Base-by-base conservation (phyloP, 2,113 vertebrate genomes). In the Actenoides lindsayi region DNA sequence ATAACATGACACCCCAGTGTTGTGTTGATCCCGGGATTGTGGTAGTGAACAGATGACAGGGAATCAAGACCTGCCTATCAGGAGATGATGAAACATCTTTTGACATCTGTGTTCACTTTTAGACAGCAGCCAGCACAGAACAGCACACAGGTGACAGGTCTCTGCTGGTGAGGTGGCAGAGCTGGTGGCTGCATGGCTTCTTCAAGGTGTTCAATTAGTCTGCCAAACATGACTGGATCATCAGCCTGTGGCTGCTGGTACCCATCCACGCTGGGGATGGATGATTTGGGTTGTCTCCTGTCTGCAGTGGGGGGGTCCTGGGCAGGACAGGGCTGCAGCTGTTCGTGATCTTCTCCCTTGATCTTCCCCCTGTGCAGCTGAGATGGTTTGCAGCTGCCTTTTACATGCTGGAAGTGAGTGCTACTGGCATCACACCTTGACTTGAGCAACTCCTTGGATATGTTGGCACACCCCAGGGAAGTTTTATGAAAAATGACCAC, bases 1-100 rank as follows among this genome's bases (percentile, higher is more conserved):
- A 14, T 2, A 23, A 2, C 2, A 12, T 3, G 57, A 18, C 30
- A n/a, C 16, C 5, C 4, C 37, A 42, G 37, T 18, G 1, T 28
- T 48, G 19, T 63, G 24, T 4, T 31, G 50, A n/a, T 81, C 57
- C 64, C 62, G n/a, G 64, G 33, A 63, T 63, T 71, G 46, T 11
- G 4, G 60, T 28, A 20, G n/a, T 5, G 75, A 35, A 24, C 56
- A 76, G 39, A 56, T 28, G 44, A 63, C 63, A 50, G 75, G 44
- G 51, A 24, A 4, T 10, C 35, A 57, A 63, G 51, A 76, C 9
- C 56, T 65, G 71, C 16, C 54, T 35, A 8, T 42, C 54, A 23
- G 37, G 3, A 64, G 33, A 35, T 0, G 3, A 37, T 27, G 60
- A 79, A 79, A 31, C 31, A 24, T 20, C 56, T 75, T 70, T 21